Conservation (phyloP, 2,797 vertebrate species). For the Margarornis squamiger region DNA sequence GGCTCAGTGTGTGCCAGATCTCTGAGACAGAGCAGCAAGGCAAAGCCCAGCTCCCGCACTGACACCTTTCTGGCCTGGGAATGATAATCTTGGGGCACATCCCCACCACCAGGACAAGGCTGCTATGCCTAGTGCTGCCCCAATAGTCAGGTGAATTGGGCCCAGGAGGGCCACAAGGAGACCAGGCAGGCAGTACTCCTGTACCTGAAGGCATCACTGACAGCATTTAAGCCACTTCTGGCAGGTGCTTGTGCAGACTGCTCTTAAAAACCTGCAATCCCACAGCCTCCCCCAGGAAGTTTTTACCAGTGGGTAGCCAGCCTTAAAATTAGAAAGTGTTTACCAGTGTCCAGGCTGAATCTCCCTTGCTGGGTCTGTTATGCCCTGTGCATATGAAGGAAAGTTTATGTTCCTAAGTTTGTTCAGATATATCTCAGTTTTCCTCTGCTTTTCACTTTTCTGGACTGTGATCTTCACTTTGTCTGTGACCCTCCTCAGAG, state of each 20-base stretch:
- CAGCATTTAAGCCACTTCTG: background rate
- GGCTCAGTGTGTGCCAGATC: background rate
- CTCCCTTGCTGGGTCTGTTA: background rate
- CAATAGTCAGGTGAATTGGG: rapidly evolving
- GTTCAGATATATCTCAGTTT: background rate
- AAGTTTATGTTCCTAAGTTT: background rate
- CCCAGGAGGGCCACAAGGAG: rapidly evolving
- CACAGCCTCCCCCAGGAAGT: background rate
- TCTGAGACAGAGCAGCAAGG: rapidly evolving
- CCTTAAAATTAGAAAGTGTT: background rate
- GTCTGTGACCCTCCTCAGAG: background rate
- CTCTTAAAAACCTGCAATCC: background rate
- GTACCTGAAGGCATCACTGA: rapidly evolving
- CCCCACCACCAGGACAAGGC: rapidly evolving
- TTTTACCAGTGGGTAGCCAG: background rate
- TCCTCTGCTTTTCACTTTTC: background rate
- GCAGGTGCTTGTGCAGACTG: background rate
- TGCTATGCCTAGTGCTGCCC: rapidly evolving
- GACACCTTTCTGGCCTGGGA: background rate
- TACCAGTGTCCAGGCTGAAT: background rate
- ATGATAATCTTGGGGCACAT: rapidly evolving
- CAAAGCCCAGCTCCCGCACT: background rate
- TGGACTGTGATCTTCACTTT: no score
- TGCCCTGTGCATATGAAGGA: background rate
- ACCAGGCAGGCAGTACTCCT: background rate